phyloP scores from a whole-genome alignment of 2,797 vertebrate species.

The Sebastes oblongus region DNA sequence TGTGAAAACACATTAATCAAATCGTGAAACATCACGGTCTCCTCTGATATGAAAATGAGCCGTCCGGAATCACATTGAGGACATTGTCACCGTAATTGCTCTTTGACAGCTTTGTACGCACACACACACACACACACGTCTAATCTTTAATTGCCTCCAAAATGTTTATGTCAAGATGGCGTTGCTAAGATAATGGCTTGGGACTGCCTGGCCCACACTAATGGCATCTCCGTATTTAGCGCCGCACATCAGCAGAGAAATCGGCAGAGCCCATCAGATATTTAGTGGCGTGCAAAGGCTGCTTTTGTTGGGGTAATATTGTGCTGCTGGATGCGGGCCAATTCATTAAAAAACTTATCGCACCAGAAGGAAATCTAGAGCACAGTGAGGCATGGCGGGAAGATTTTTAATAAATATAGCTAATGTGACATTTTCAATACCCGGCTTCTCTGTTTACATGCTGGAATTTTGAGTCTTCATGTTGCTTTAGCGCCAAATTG shows the following conservation, averaged over 20 bases:
- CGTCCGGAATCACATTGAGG: slow-evolving; percentile 50
- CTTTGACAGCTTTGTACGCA: slow-evolving; percentile 52
- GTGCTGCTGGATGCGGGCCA: slow-evolving; percentile 62
- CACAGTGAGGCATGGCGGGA: slow-evolving; percentile 25
- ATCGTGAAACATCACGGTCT: slow-evolving; percentile 32
- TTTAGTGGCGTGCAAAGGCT: slow-evolving; percentile 36
- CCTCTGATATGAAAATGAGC: slow-evolving; percentile 73
- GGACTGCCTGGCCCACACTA: slow-evolving; percentile 52
- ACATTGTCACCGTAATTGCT: slow-evolving; percentile 73
- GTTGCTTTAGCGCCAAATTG: not conserved
- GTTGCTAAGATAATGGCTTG: slow-evolving; percentile 60
- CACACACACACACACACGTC: slow-evolving; percentile 3
- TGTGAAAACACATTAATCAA: slow-evolving; percentile 70
- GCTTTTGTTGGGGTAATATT: slow-evolving; percentile 44
- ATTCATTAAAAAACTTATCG: slow-evolving; percentile 69
- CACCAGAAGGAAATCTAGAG: slow-evolving; percentile 55
- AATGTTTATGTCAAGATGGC: slow-evolving; percentile 72
- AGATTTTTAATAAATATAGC: slow-evolving; percentile 62
- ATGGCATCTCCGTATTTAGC: slow-evolving; percentile 65
- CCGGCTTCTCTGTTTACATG: slow-evolving; percentile 23
- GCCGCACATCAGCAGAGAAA: slow-evolving; percentile 47
- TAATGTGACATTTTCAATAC: slow-evolving; percentile 46
- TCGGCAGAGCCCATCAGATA: slow-evolving; percentile 52
- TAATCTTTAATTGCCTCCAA: slow-evolving; percentile 72
- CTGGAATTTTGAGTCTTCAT: not conserved